phyloP scores from a whole-genome alignment of 2,113 vertebrate species.

The Cinclus mexicanus region DNA sequence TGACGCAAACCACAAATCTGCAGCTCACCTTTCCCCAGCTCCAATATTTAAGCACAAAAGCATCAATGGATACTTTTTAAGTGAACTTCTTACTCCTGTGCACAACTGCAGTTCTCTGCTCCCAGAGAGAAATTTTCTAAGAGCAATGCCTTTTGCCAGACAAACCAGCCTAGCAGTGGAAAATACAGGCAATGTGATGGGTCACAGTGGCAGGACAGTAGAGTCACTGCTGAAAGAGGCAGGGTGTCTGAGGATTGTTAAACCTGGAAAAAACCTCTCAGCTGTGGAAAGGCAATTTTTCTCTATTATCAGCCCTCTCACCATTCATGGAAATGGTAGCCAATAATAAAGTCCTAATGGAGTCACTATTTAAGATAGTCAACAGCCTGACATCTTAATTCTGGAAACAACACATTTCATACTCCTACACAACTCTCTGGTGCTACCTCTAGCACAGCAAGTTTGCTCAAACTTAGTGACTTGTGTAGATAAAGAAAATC shows the following conservation, averaged over 20 bases:
- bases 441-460: not conserved
- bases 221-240: not conserved
- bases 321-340: not conserved
- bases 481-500: not conserved
- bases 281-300: not conserved
- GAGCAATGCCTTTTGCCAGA: not conserved
- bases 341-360: not conserved
- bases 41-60: not conserved
- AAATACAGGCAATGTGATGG: not conserved
- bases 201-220: not conserved
- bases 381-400: not conserved
- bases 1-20: not conserved
- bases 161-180: not conserved
- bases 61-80: not conserved
- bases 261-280: not conserved
- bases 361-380: not conserved
- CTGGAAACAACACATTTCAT: not conserved
- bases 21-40: not conserved
- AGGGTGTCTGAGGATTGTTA: not conserved
- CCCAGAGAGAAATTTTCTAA: not conserved
- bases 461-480: not conserved
- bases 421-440: not conserved
- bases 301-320: not conserved
- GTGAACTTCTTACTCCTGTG: not conserved
- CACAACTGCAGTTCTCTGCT: not conserved